Conservation (phyloP, 1,140 invertebrate genomes). For the Drosophila nikananu region DNA sequence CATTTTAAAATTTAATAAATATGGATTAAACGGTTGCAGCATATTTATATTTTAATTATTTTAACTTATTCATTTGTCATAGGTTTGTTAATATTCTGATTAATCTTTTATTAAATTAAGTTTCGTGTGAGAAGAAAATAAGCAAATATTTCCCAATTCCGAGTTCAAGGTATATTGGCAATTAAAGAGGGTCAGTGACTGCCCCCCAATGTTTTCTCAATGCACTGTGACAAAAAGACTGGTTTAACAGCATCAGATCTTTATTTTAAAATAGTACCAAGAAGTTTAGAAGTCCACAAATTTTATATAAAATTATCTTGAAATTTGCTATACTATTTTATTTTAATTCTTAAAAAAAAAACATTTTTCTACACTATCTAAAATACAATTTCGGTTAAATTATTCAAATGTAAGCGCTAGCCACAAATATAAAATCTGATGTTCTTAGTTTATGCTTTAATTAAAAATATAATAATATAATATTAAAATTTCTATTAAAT, state of each 20-base stretch:
- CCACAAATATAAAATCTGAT: too few relatives aligned
- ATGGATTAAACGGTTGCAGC: too few relatives aligned
- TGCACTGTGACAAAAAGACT: neutral
- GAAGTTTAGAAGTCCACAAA: too few relatives aligned
- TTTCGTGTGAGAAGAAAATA: slow-evolving; percentile 8
- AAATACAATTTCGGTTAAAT: neutral
- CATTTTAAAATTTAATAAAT: neutral
- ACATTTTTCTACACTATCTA: neutral
- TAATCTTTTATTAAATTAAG: slow-evolving; percentile 1
- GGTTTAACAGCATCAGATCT: neutral
- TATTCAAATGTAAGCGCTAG: neutral
- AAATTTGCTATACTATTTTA: neutral
- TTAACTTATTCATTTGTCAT: neutral
- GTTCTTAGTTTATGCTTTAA: neutral
- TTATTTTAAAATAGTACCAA: neutral
- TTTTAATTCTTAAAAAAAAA: too few relatives aligned
- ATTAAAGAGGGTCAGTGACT: slow-evolving; percentile 19
- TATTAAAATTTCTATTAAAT: too few relatives aligned
- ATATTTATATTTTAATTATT: neutral
- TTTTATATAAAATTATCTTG: neutral
- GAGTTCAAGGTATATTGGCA: slow-evolving; percentile 22
- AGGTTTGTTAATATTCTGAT: neutral
- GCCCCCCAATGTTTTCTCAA: slow-evolving; percentile 5
- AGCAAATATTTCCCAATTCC: slow-evolving; percentile 15
- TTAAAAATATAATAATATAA: neutral